phyloP scores from a whole-genome alignment of 1,140 invertebrate species.

The Camponotus vicinus region DNA sequence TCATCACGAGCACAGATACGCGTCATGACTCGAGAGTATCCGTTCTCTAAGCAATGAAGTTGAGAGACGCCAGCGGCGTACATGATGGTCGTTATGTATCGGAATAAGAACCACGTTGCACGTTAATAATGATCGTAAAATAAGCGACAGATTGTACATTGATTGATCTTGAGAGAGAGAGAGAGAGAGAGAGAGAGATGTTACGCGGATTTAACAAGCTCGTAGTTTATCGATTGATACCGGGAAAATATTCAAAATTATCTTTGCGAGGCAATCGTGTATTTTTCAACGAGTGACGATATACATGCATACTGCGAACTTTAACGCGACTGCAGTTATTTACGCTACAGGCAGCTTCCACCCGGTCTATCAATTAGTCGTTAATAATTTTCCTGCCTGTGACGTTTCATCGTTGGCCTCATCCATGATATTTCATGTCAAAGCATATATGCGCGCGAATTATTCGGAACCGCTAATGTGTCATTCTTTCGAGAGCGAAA shows the following conservation, averaged over 20 bases:
- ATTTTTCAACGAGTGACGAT: not conserved
- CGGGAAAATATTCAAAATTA: slow-evolving; percentile 36
- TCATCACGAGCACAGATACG: slow-evolving; percentile 51
- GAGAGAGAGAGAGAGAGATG: not conserved
- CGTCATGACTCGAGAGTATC: slow-evolving; percentile 52
- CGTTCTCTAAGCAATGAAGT: not conserved
- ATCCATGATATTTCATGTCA: slow-evolving; percentile 13
- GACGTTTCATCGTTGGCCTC: not conserved
- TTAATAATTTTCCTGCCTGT: slow-evolving; percentile 44
- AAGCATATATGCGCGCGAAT: slow-evolving; percentile 11
- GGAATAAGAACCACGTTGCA: not conserved
- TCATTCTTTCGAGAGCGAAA: not conserved
- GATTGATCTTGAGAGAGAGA: not conserved
- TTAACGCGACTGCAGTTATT: slow-evolving; percentile 29
- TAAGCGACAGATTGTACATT: not conserved
- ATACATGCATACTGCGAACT: slow-evolving; percentile 17
- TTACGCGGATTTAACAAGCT: slow-evolving; percentile 19
- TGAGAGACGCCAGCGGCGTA: slow-evolving; percentile 21
- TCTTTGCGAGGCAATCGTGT: slow-evolving; percentile 47
- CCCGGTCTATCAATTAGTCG: slow-evolving; percentile 47
- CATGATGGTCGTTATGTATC: slow-evolving; percentile 23
- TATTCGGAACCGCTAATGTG: slow-evolving; percentile 32
- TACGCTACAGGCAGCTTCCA: slow-evolving; percentile 41
- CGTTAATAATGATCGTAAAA: slow-evolving; percentile 5
- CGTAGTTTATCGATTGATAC: slow-evolving; percentile 14